Evolutionary conservation across 1,140 invertebrate genomes (phyloP), one percentile per base, ranked within the genome.

Genomic region (Protaetia brevitarsis): DNA sequence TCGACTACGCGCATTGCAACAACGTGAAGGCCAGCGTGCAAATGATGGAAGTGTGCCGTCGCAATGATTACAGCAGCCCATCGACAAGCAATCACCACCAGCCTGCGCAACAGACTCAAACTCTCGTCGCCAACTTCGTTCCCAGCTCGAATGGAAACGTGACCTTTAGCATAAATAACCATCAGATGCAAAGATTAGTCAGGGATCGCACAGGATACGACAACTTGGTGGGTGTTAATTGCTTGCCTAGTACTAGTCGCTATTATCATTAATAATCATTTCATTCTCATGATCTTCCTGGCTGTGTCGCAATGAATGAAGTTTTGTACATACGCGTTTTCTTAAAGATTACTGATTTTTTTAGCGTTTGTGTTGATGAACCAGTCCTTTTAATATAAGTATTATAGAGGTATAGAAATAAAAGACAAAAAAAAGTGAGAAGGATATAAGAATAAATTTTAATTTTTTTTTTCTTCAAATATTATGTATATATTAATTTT

Each of bases 1-100:
- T 96, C 2, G 96, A 98, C 79, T 98, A 98, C 79, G 93, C 94
- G 0, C 95, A 98, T 79, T 97, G 94, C 78, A 94, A 95, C 79
- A 97, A 96, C 80, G 94, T 96, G 0, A 96, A 96, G 80, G 91
- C 93, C 2, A 95, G 92, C 67, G 93, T 95, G 19, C 93, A 96
- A 79, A 96, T 96, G 94, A 97, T 96, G 94, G 94, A 96, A 67
- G 83, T 95, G 71, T 89, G 89, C 71, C 80, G 88, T 41, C 78
- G 88, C 28, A 84, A 85, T n/a, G 83, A 86, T 69, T 88, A 86
- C 69, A 86, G 83, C 66, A 84, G 80, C 69, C 82, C 80, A 68
- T 82, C 81, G 69, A 77, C 80, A 19, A 77, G 63, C 64, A 73
- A 79, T 60, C 83, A 83, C 72, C 85, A 82, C 75, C 85, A 82